phyloP scores from a whole-genome alignment of 2,797 vertebrate genomes.

The Xyrichtys novacula region DNA sequence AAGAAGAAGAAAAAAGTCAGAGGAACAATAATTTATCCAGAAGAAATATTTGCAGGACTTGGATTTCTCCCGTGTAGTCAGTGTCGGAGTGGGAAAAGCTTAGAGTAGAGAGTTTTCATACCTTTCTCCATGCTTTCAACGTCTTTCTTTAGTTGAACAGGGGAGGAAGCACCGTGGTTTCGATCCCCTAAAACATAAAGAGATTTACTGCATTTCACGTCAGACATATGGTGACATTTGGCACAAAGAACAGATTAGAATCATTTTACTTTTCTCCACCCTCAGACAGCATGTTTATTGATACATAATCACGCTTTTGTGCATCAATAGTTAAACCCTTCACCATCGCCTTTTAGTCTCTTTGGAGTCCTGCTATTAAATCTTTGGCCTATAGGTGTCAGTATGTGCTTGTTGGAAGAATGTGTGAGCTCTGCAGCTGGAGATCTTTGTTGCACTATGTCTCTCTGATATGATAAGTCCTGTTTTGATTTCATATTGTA shows the following conservation, averaged over 20 bases:
- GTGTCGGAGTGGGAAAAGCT: not conserved
- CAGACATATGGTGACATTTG: not conserved
- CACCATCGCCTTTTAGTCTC: too few species aligned
- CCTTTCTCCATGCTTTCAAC: conserved; percentile 99
- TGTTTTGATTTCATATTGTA: conserved; percentile 12
- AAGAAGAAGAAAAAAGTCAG: not conserved
- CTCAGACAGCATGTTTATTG: not conserved
- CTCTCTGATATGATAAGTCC: conserved; percentile 4
- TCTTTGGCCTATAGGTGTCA: conserved; percentile 73
- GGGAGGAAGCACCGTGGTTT: conserved; percentile 88
- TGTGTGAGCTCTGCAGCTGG: not conserved
- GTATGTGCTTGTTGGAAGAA: conserved; percentile 45
- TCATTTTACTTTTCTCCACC: not conserved
- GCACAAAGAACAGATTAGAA: not conserved
- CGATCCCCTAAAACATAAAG: conserved; percentile 87
- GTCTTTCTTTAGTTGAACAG: conserved; percentile 94
- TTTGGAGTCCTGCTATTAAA: conserved; percentile 33
- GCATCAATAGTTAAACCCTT: not conserved
- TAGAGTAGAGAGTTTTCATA: conserved; percentile 73
- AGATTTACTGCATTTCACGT: not conserved
- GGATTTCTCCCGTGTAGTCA: not conserved
- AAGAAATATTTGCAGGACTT: not conserved
- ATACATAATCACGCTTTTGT: not conserved
- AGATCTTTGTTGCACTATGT: not conserved
- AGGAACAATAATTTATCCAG: not conserved